Conservation (phyloP, 2,888 invertebrate species). For the Chloroclystis v-ata region DNA sequence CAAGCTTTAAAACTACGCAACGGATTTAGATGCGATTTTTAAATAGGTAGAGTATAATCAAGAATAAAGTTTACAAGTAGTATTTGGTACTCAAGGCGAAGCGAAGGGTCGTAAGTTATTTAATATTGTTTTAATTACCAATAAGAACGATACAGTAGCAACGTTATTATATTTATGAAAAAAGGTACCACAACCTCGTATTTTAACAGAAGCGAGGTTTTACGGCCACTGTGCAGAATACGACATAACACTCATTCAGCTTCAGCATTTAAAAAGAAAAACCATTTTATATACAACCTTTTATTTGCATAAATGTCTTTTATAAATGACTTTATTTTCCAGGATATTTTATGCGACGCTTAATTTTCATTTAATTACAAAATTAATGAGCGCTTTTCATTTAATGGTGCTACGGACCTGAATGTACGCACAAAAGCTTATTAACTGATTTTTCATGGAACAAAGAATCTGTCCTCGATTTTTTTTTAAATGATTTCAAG, state of each 20-base stretch:
- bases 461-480: not conserved
- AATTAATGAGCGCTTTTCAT: constrained; percentile 16
- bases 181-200: constrained; percentile 31
- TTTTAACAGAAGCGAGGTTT: constrained; percentile 48
- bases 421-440: not conserved
- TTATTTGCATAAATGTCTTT: constrained; percentile 43
- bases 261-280: constrained; percentile 31
- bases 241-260: constrained; percentile 34
- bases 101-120: too few relatives aligned
- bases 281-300: constrained; percentile 37
- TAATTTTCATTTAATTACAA: constrained; percentile 20
- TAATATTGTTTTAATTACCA: too few relatives aligned
- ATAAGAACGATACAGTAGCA: too few relatives aligned
- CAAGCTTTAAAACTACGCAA: too few relatives aligned
- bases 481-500: not conserved
- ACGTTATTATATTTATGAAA: not conserved
- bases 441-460: not conserved
- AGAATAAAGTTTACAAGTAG: too few relatives aligned
- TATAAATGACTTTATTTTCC: constrained; percentile 33
- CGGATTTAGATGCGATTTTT: too few relatives aligned
- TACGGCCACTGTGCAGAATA: constrained; percentile 36
- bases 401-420: not conserved
- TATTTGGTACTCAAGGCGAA: too few relatives aligned
- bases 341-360: constrained; percentile 17
- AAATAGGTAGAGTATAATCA: too few relatives aligned